Percentiles rank a stretch among this genome's conserved stretches.
Evolutionary conservation across 2,797 vertebrate species (phyloP).

Genomic region (Hipposideros larvatus): DNA sequence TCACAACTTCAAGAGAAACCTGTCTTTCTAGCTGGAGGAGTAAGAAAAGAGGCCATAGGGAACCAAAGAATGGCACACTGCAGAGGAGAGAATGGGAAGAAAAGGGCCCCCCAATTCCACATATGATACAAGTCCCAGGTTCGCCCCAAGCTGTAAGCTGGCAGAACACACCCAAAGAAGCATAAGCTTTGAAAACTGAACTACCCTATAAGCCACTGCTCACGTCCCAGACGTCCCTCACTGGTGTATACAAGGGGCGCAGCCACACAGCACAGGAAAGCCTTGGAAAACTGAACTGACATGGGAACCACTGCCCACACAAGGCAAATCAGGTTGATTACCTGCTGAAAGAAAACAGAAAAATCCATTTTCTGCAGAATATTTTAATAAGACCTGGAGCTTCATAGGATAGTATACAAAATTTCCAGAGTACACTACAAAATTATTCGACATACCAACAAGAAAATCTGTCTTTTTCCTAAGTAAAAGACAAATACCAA

Average conservation of each 20-base stretch:
- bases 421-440: neutral
- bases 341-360: neutral
- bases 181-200: neutral
- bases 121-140: neutral
- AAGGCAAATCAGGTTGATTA: neutral
- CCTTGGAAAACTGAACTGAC: neutral
- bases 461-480: neutral
- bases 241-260: neutral
- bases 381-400: slow-evolving; percentile 17
- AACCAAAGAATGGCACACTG: neutral
- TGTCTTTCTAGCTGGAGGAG: neutral
- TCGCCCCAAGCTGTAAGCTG: neutral
- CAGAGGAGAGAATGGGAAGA: neutral
- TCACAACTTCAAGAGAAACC: neutral
- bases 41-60: neutral
- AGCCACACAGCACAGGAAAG: neutral
- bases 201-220: too few relatives aligned
- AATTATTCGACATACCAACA: neutral
- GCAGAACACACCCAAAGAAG: neutral
- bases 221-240: too few relatives aligned
- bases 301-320: neutral
- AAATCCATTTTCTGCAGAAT: neutral
- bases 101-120: neutral
- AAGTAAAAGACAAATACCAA: slow-evolving; percentile 7
- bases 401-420: neutral